Base-by-base conservation (phyloP, 2,113 vertebrate species). In the Aythya baeri region DNA sequence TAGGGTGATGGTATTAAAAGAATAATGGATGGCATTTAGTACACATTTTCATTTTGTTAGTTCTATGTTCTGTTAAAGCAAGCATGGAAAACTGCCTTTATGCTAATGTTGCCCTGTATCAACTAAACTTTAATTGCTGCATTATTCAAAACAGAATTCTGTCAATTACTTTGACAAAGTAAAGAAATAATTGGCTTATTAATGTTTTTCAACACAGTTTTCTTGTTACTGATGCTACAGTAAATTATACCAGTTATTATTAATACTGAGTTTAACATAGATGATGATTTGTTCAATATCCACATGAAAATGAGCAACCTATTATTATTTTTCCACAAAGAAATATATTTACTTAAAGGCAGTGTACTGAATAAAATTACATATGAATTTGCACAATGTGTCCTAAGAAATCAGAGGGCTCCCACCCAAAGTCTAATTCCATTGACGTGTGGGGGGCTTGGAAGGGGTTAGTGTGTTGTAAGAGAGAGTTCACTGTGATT, bases 101-200 rank as follows among this genome's bases (percentile, higher is more conserved):
- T 79, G 57, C 6, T 83, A 59, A 95, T 76, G 10, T 36, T 23
- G 13, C 32, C 65, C 23, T 78, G 9, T 92, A 88, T 89, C 66
- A 91, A 87, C 32, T 65, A 32, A 82, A 86, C 49, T 95, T 89
- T 95, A 93, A 91, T 92, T 96, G 77, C 68, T 78, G 46, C 26
- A 67, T 81, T 91, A 89, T 93, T 95, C 46, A 96, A 95, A 97
- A 93, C 27, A 94, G 18, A 81, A 89, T 84, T 92, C 83, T 87
- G 58, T 94, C 63, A 95, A 89, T 92, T 94, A 94, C 86, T 91
- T 94, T 97, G 77, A 90, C 79, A 96, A 92, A 86, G 50, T 75
- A 86, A 89, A 92, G 55, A 94, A 97, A 84, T 44, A 97, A 94
- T 96, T 88, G 75, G 22, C 65, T 94, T 96, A 81, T 79, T 95